Evolutionary conservation across 2,113 vertebrate species (phyloP), one percentile per base, ranked within the genome.

Genomic region (Seriola rivoliana): DNA sequence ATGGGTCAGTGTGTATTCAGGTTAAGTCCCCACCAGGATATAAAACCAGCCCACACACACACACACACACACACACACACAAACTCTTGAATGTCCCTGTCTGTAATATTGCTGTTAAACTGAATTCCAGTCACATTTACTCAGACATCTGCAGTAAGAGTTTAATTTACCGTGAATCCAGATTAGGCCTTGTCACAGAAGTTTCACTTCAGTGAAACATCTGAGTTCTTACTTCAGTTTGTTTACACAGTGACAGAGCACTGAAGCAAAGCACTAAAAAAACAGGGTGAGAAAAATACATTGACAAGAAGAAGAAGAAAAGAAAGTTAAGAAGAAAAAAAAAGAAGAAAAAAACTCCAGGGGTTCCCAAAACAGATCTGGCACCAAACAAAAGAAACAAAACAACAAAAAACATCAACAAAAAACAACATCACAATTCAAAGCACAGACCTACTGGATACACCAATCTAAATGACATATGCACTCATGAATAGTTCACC

Each of bases 141-240:
- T 71, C 19, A 80, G 71, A 81, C 67, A 50, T 46, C 42, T 66
- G 59, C 82, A 55, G 67, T 63, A 42, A 78, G 81, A 34, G 62
- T 81, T 75, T 13, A 78, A 80, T 91, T 84, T 59, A 79, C 62
- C 3, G 19, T 74, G 36, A 80, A 76, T 79, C 60, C 14, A 44
- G 46, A 76, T 57, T 79, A 25, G 55, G 23, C 23, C 58, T 23
- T 63, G 71, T 67, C 75, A 80, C 73, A 67, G 5, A 86, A 29
- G 46, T 86, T 86, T 86, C 25, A 76, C 52, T 54, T 58, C 55
- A 78, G 29, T 59, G 32, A 81, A 79, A 78, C 59, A 70, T 80
- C 73, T 75, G 34, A 82, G 32, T 70, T 54, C 10, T 50, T 73
- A n/a, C 48, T 82, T 57, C 70, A 38, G 66, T 77, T 87, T 85